Conservation (phyloP, 2,888 invertebrate genomes). For the Mechanitis messenoides region DNA sequence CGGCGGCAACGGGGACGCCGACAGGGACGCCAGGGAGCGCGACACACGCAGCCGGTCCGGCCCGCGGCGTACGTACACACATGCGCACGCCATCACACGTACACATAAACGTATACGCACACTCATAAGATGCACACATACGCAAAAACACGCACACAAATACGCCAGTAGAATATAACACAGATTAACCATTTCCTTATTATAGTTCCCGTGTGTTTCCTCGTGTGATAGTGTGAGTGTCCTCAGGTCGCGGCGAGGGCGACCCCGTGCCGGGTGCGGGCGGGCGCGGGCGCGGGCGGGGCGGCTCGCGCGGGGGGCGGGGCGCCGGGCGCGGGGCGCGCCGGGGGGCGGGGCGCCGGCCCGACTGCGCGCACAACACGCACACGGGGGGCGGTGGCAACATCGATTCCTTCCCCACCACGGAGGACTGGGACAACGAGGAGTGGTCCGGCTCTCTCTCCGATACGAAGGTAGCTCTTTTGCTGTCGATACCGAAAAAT, state of each 20-base stretch:
- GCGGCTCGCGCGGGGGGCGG: slow-evolving; percentile 38
- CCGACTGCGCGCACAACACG: slow-evolving; percentile 28
- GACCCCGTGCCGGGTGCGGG: slow-evolving; percentile 47
- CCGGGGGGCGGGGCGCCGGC: slow-evolving; percentile 38
- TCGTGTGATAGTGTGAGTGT: too few relatives aligned
- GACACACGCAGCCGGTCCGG: slow-evolving; percentile 46
- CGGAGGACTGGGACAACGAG: slow-evolving; percentile 92
- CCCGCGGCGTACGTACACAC: slow-evolving; percentile 47
- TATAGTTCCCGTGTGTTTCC: too few relatives aligned
- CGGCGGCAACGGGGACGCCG: slow-evolving; percentile 63
- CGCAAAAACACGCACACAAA: too few relatives aligned
- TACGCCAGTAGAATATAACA: too few relatives aligned
- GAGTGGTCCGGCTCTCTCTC: slow-evolving; percentile 96
- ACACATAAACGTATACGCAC: too few relatives aligned
- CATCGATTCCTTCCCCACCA: slow-evolving; percentile 72
- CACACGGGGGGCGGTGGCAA: slow-evolving; percentile 40
- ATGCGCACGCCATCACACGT: too few relatives aligned
- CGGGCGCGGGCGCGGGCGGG: slow-evolving; percentile 39
- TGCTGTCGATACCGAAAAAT: too few relatives aligned
- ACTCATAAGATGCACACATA: too few relatives aligned
- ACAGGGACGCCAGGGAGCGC: slow-evolving; percentile 41
- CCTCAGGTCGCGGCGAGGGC: slow-evolving; percentile 54
- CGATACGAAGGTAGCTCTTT: slow-evolving; percentile 87
- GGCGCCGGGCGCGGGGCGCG: slow-evolving; percentile 38
- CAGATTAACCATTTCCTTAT: too few relatives aligned